phyloP scores from a whole-genome alignment of 2,797 vertebrate genomes.

The Aphelocoma californica region DNA sequence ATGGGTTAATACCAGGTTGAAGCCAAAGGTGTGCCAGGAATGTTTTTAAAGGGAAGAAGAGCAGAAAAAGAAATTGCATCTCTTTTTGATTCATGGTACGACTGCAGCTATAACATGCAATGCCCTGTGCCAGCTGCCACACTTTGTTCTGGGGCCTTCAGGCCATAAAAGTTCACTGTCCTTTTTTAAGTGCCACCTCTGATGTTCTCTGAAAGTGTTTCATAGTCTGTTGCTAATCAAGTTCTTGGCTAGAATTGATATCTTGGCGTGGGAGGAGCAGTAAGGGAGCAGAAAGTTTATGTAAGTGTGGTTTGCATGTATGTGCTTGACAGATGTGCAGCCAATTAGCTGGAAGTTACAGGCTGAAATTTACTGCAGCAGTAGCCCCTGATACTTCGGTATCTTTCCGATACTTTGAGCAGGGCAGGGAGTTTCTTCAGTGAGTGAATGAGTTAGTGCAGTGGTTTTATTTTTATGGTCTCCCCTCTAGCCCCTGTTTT shows the following conservation, averaged over 20 bases:
- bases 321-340: not conserved
- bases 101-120: not conserved
- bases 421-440: not conserved
- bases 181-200: not conserved
- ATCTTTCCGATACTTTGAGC: not conserved
- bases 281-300: not conserved
- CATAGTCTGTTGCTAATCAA: not conserved
- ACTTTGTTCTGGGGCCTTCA: not conserved
- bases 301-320: rapidly evolving
- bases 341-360: not conserved
- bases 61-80: not conserved
- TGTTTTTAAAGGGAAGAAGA: not conserved
- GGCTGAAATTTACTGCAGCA: not conserved
- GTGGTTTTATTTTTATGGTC: not conserved
- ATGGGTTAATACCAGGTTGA: not conserved
- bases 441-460: not conserved
- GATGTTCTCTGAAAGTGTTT: slow-evolving; percentile 2
- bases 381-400: not conserved
- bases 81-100: rapidly evolving
- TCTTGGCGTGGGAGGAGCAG: not conserved
- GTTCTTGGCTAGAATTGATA: not conserved
- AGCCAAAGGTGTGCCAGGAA: slow-evolving; percentile 3
- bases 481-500: not conserved
- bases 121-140: not conserved
- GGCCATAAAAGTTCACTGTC: not conserved